phyloP scores from a whole-genome alignment of 2,888 invertebrate genomes.

The Drosophila mayaguana region DNA sequence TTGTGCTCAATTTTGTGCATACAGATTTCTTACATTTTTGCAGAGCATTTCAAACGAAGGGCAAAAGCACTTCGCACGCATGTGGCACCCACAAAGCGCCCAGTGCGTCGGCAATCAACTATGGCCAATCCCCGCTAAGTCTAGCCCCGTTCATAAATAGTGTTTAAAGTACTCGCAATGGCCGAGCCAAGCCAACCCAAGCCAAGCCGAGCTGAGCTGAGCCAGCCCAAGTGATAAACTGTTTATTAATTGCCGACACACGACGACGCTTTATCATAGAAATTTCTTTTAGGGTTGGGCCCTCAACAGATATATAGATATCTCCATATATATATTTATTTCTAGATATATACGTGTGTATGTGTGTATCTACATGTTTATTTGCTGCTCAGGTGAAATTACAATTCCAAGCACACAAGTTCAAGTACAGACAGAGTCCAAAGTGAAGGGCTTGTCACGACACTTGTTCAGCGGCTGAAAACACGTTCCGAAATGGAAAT shows the following conservation, averaged over 20 bases:
- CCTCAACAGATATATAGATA: conserved; percentile 15
- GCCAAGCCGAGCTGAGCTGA: neutral
- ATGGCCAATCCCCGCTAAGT: conserved; percentile 59
- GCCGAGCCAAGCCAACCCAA: conserved; percentile 18
- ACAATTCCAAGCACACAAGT: conserved; percentile 62
- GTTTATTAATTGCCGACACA: conserved; percentile 61
- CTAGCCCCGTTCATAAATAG: conserved; percentile 29
- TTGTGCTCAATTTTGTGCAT: conserved; percentile 64
- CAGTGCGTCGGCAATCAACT: conserved; percentile 41
- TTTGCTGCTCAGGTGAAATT: conserved; percentile 57
- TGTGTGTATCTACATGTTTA: neutral
- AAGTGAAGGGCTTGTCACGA: conserved; percentile 73
- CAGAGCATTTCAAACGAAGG: conserved; percentile 37
- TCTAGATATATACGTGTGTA: too few species aligned
- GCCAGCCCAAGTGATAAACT: conserved; percentile 36
- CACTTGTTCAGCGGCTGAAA: conserved; percentile 44
- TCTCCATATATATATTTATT: neutral
- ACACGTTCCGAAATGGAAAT: conserved; percentile 50
- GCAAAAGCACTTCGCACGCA: conserved; percentile 24
- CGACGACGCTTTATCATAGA: conserved; percentile 43
- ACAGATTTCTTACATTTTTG: conserved; percentile 27
- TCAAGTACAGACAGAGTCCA: conserved; percentile 42
- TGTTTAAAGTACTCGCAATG: conserved; percentile 20
- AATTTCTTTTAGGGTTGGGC: conserved; percentile 58
- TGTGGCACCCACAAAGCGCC: conserved; percentile 28